These are phyloP conservation scores for Cistogaster globosa DNA, from an alignment of 2,888 invertebrate species.

Conservation along the genomic window DNA sequence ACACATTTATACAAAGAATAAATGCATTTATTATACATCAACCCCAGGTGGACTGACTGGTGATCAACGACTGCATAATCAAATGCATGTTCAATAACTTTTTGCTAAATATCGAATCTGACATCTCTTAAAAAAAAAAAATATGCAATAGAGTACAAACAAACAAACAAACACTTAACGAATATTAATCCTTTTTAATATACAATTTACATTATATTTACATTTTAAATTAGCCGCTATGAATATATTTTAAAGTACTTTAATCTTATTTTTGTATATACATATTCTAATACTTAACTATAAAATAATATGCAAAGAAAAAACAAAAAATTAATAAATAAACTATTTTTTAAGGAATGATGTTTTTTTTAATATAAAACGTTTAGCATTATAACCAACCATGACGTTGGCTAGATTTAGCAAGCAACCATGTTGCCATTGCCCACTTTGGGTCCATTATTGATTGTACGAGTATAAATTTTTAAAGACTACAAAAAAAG, in stretches of 20 bases:
- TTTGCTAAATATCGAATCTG: slow-evolving; percentile 30
- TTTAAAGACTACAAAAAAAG: too few relatives aligned
- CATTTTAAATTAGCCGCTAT: slow-evolving; percentile 49
- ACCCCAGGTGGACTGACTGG: not conserved
- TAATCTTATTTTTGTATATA: slow-evolving; percentile 70
- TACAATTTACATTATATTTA: slow-evolving; percentile 52
- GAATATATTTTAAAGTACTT: slow-evolving; percentile 56
- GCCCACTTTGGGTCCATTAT: too few relatives aligned
- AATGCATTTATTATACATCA: slow-evolving; percentile 12
- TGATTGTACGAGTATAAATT: too few relatives aligned
- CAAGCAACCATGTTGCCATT: too few relatives aligned
- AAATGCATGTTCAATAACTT: slow-evolving; percentile 50
- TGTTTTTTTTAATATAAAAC: too few relatives aligned
- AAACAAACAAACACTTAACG: slow-evolving; percentile 64
- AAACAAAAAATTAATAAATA: slow-evolving; percentile 37
- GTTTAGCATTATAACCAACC: too few relatives aligned
- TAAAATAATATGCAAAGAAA: slow-evolving; percentile 29
- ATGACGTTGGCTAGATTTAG: too few relatives aligned
- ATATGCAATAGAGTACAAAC: slow-evolving; percentile 70
- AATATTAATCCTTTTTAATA: slow-evolving; percentile 56
- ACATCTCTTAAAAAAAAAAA: slow-evolving; percentile 54
- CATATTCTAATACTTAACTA: slow-evolving; percentile 54
- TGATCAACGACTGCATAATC: slow-evolving; percentile 24
- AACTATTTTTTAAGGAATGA: not conserved
- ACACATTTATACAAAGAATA: not conserved